phyloP scores from a whole-genome alignment of 2,113 vertebrate species.

The Turnix velox region DNA sequence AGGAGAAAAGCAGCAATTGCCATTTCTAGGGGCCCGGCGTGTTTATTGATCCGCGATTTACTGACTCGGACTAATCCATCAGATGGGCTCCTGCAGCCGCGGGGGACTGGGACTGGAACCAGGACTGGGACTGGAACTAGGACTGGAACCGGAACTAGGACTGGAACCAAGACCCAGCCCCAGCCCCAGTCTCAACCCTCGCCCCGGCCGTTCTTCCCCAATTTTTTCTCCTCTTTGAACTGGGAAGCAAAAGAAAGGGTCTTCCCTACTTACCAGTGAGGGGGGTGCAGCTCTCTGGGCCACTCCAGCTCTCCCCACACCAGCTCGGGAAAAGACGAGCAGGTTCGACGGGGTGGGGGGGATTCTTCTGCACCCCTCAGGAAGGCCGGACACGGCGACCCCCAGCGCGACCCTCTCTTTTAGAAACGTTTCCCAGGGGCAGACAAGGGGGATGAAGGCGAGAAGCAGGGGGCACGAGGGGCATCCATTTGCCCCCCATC shows the following conservation, averaged over 20 bases:
- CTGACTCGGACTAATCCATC: constrained; percentile 1
- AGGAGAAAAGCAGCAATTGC: constrained; percentile 3
- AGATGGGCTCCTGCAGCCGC: background rate
- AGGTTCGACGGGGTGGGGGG: background rate
- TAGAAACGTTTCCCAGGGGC: no score
- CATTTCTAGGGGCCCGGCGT: background rate
- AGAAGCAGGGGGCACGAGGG: background rate
- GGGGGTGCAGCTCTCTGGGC: fast-evolving
- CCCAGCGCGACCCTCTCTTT: background rate
- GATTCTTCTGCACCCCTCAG: background rate
- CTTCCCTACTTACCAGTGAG: background rate
- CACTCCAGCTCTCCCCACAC: background rate
- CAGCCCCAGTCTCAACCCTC: no score
- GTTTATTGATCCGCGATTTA: constrained; percentile 55
- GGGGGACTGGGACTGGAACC: background rate
- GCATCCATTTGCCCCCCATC: background rate
- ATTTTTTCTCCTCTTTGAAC: fast-evolving
- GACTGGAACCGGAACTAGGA: fast-evolving
- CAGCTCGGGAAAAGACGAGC: background rate
- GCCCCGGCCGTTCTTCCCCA: fast-evolving
- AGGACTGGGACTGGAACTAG: fast-evolving
- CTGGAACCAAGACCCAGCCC: background rate
- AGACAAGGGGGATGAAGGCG: no score
- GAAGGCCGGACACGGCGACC: background rate
- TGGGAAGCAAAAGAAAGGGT: background rate